These are phyloP conservation scores for Brenthis hecate DNA, from an alignment of 2,888 invertebrate genomes.

Conservation along the genomic window DNA sequence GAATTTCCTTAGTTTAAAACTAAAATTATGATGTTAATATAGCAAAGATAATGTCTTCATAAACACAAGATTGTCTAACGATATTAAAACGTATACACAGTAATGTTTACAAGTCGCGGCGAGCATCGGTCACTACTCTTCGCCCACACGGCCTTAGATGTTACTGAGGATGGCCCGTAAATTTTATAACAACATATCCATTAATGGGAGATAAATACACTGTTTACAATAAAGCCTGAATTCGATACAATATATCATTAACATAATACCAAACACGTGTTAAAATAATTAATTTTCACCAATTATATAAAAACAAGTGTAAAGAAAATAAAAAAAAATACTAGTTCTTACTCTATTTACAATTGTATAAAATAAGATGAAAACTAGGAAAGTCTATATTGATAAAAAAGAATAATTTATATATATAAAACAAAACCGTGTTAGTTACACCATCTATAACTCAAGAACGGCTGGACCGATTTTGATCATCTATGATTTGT, in stretches of 20 bases:
- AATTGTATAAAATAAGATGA: too few relatives aligned
- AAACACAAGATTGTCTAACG: constrained; percentile 1
- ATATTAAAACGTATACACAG: constrained; percentile 7
- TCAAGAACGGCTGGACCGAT: too few relatives aligned
- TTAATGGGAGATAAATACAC: not conserved
- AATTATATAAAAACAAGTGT: not conserved
- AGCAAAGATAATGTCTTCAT: too few relatives aligned
- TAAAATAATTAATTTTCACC: too few relatives aligned
- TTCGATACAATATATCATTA: not conserved
- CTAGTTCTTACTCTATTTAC: too few relatives aligned
- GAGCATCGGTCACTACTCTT: constrained; percentile 25
- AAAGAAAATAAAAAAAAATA: not conserved
- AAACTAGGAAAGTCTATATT: too few relatives aligned
- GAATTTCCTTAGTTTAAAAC: too few relatives aligned
- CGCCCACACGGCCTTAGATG: constrained; percentile 26
- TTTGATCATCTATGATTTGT: too few relatives aligned
- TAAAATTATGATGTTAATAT: too few relatives aligned
- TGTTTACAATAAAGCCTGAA: not conserved
- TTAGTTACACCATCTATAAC: too few relatives aligned
- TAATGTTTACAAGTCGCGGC: constrained; percentile 23
- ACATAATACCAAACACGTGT: not conserved
- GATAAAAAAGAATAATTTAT: too few relatives aligned
- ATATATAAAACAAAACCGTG: too few relatives aligned
- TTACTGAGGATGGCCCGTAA: constrained; percentile 16
- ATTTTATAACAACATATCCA: constrained; percentile 1